These are phyloP conservation scores for Ecliptopera silaceata DNA, from an alignment of 2,888 invertebrate genomes.

Conservation along the genomic window DNA sequence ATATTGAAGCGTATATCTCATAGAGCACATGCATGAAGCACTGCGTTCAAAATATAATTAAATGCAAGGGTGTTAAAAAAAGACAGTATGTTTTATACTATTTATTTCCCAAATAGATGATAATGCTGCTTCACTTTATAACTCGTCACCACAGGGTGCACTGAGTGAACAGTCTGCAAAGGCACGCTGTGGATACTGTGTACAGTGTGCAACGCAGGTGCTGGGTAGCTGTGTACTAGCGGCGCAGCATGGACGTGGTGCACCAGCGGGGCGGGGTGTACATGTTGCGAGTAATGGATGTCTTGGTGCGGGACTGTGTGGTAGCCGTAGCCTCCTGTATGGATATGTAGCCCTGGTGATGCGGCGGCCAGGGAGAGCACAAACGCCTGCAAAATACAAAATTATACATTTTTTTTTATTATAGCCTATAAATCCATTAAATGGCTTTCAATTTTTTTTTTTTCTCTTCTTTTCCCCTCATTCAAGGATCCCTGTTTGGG, in stretches of 20 bases:
- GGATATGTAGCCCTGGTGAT: conserved; percentile 31
- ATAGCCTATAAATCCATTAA: background rate
- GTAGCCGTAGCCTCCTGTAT: conserved; percentile 34
- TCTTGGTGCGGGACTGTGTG: conserved; percentile 30
- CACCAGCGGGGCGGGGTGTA: conserved; percentile 37
- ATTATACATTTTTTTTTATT: background rate
- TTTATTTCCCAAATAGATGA: conserved; percentile 51
- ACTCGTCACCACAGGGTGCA: conserved; percentile 40
- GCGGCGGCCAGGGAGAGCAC: conserved; percentile 15
- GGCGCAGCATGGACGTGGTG: conserved; percentile 48
- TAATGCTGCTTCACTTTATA: conserved; percentile 56
- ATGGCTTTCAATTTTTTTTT: background rate
- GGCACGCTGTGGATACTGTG: conserved; percentile 24
- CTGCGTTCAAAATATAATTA: no score
- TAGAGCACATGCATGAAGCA: no score
- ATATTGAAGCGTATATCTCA: no score
- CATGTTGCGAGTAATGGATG: conserved; percentile 17
- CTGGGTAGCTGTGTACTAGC: conserved; percentile 37
- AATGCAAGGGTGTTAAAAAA: no score
- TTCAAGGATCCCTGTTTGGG: no score
- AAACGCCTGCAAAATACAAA: conserved; percentile 26
- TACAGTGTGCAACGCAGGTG: conserved; percentile 38
- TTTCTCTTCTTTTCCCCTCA: no score
- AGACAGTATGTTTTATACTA: background rate
- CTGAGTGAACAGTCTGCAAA: conserved; percentile 29